phyloP scores from a whole-genome alignment of 2,113 vertebrate species.

The Ctenomys sociabilis region DNA sequence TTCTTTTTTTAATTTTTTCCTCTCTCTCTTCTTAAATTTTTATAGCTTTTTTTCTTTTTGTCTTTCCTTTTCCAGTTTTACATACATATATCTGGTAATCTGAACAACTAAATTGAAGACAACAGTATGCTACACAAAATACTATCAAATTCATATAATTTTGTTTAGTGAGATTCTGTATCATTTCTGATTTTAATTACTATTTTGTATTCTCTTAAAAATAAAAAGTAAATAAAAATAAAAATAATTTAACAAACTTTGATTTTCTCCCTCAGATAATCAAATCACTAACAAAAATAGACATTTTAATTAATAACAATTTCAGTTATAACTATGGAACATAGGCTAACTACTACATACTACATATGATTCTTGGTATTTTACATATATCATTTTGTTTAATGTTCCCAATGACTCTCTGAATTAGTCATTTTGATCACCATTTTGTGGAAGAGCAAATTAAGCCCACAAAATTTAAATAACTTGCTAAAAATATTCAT shows the following conservation, averaged over 20 bases:
- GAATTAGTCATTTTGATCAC: background rate
- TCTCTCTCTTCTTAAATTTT: no score
- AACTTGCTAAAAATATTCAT: background rate
- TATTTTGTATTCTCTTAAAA: no score
- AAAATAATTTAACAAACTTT: background rate
- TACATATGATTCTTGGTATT: background rate
- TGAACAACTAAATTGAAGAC: no score
- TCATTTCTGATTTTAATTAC: no score
- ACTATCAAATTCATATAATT: no score
- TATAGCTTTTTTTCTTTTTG: no score
- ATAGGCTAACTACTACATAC: background rate
- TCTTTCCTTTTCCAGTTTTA: no score
- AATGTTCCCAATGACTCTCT: background rate
- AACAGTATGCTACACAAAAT: no score
- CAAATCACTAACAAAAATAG: background rate
- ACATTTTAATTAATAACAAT: background rate
- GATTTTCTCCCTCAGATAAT: background rate
- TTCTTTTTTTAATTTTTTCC: no score
- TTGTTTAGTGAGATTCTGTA: no score
- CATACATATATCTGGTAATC: no score
- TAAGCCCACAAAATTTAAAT: background rate
- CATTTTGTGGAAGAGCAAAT: constrained; percentile 9
- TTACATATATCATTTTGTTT: background rate
- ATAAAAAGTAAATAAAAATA: no score
- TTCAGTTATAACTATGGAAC: background rate